Base-by-base conservation (phyloP, 2,797 vertebrate genomes). In the Geotrypetes seraphini region DNA sequence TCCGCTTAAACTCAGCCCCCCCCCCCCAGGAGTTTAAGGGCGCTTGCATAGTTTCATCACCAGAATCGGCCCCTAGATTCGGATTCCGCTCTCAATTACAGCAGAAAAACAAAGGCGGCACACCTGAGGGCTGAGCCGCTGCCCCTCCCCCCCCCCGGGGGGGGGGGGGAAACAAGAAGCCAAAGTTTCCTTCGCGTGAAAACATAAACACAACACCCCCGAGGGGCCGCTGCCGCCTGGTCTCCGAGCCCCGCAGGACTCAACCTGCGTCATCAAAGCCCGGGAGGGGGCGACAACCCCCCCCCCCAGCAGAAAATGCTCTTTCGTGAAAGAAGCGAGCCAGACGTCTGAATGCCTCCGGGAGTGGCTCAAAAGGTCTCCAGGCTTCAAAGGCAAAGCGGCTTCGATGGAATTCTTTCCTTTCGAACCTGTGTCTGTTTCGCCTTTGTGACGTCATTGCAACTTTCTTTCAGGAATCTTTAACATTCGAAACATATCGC, bases 141-240 rank as follows among this genome's bases (percentile, higher is more conserved):
- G 40, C 10, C n/a, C 44, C 31, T 44, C 40, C 10, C n/a, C n/a
- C 44, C 31, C 44, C 40, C 10, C n/a, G 19, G n/a, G n/a, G n/a
- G 27, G 31, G 11, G 17, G 33, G 39, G 28, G 20, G 31, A n/a
- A 39, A 19, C 26, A 28, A 20, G 31, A n/a, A 39, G 19, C 26
- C 36, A 21, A 36, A 26, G 34, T 41, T 42, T 33, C 36, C 31
- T 42, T 57, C 2, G 7, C 24, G 47, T 43, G 42, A 60, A 61
- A 67, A 39, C 38, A 58, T 31, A 73, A 79, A 64, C 65, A 71
- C 37, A 34, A 30, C 25, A 0, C 0, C 39, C 31, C 54, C 49
- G 5, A 10, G 21, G 53, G 56, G 44, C 47, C 36, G 34, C 21
- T 33, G 13, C 18, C 32, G 12, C 12, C 12, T 33, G 43, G 36